These are phyloP conservation scores for Gortyna flavago DNA, from an alignment of 2,888 invertebrate genomes.

Conservation along the genomic window DNA sequence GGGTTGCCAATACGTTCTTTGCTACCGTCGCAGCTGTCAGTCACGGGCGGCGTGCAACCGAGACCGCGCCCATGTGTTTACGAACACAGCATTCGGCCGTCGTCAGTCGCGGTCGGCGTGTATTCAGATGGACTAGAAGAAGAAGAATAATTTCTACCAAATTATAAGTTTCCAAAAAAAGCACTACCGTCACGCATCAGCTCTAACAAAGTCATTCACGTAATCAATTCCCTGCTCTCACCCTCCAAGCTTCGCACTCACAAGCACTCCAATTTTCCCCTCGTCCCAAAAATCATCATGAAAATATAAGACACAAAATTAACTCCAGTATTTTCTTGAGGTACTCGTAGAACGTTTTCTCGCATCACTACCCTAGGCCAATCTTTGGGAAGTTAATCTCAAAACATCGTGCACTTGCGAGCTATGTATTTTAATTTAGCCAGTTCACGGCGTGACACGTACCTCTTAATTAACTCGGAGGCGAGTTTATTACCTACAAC, in stretches of 20 bases:
- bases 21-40: too few species aligned
- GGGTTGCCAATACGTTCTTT: background rate
- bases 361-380: conserved; percentile 60
- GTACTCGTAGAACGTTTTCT: conserved; percentile 53
- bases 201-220: conserved; percentile 37
- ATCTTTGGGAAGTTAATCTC: conserved; percentile 67
- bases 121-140: background rate
- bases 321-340: conserved; percentile 52
- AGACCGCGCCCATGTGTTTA: too few species aligned
- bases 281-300: conserved; percentile 60
- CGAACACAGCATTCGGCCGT: too few species aligned
- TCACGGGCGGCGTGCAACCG: too few species aligned
- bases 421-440: conserved; percentile 74
- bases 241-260: conserved; percentile 23
- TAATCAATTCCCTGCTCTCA: conserved; percentile 38
- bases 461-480: conserved; percentile 75
- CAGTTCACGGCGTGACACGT: conserved; percentile 69
- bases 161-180: background rate
- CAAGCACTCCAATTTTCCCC: conserved; percentile 47
- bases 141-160: background rate
- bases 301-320: conserved; percentile 65
- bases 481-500: conserved; percentile 71
- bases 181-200: background rate
- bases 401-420: conserved; percentile 66
- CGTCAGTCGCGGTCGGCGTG: too few species aligned